Evolutionary conservation across 2,797 vertebrate genomes (phyloP).

Genomic region (Uromys caudimaculatus): DNA sequence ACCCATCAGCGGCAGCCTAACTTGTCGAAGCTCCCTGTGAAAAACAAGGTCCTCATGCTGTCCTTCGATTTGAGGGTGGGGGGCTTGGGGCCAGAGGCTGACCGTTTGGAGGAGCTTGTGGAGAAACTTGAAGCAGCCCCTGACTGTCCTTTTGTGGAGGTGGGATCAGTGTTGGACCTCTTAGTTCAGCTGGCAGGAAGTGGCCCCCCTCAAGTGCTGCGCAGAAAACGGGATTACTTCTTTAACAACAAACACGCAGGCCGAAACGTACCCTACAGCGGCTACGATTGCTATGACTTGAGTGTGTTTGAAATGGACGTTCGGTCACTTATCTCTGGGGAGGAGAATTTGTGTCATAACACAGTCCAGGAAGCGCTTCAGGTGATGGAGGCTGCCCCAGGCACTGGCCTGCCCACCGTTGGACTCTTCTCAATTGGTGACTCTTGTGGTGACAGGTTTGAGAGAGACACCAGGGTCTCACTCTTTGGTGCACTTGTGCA

Average conservation of each 20-base stretch:
- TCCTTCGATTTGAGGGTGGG: constrained; percentile 95
- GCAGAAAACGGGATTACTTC: constrained; percentile 88
- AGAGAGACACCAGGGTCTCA: constrained; percentile 93
- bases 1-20: constrained; percentile 82
- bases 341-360: constrained; percentile 84
- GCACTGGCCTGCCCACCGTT: constrained; percentile 89
- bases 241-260: constrained; percentile 85
- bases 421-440: constrained; percentile 88
- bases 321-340: constrained; percentile 78
- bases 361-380: constrained; percentile 88
- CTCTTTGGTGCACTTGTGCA: constrained; percentile 97
- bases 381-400: constrained; percentile 93
- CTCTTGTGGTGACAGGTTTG: constrained; percentile 92
- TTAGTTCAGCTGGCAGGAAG: constrained; percentile 94
- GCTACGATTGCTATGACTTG: constrained; percentile 87
- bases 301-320: constrained; percentile 87
- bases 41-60: constrained; percentile 96
- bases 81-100: constrained; percentile 92
- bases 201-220: constrained; percentile 88
- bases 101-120: constrained; percentile 93
- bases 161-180: constrained; percentile 92
- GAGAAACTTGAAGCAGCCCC: constrained; percentile 87
- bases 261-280: constrained; percentile 85
- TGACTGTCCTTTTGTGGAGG: constrained; percentile 85
- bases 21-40: constrained; percentile 88